Percentiles rank a stretch among this genome's conserved stretches.
Conservation (phyloP, 2,888 invertebrate species). For the Drosophila pseudotakahashii region DNA sequence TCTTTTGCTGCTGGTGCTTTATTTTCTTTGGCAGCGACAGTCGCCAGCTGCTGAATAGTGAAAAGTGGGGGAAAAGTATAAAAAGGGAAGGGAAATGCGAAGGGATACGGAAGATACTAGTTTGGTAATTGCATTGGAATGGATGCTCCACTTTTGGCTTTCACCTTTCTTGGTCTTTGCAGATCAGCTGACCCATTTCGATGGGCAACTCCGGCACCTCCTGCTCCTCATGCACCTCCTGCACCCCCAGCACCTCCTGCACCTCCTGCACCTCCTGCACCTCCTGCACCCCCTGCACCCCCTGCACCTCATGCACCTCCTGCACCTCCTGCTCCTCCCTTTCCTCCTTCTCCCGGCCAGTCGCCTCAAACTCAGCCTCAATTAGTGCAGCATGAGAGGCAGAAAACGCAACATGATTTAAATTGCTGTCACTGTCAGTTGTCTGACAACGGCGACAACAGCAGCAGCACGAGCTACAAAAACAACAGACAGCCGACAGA, state of each 20-base stretch:
- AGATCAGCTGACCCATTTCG: slow-evolving; percentile 34
- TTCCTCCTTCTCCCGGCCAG: neutral
- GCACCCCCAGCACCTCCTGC: slow-evolving; percentile 1
- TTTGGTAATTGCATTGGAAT: slow-evolving; percentile 31
- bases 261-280: neutral
- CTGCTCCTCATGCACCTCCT: too few relatives aligned
- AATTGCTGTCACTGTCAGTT: slow-evolving; percentile 82
- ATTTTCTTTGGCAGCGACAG: slow-evolving; percentile 35
- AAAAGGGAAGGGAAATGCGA: neutral
- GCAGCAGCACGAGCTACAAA: slow-evolving; percentile 48
- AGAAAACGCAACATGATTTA: slow-evolving; percentile 74
- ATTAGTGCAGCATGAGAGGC: slow-evolving; percentile 54
- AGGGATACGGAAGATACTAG: neutral
- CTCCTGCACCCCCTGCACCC: neutral
- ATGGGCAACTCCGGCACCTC: neutral
- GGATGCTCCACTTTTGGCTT: neutral
- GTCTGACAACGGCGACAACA: slow-evolving; percentile 75
- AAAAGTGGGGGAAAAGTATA: neutral
- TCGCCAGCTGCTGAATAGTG: slow-evolving; percentile 9
- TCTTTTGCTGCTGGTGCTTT: slow-evolving; percentile 20
- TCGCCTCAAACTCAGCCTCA: slow-evolving; percentile 40
- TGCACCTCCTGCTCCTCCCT: neutral
- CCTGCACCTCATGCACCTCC: too few relatives aligned
- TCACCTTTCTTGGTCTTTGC: slow-evolving; percentile 1
- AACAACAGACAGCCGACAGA: slow-evolving; percentile 5